These are phyloP conservation scores for Astur gentilis DNA, from an alignment of 2,113 vertebrate species.

Conservation along the genomic window DNA sequence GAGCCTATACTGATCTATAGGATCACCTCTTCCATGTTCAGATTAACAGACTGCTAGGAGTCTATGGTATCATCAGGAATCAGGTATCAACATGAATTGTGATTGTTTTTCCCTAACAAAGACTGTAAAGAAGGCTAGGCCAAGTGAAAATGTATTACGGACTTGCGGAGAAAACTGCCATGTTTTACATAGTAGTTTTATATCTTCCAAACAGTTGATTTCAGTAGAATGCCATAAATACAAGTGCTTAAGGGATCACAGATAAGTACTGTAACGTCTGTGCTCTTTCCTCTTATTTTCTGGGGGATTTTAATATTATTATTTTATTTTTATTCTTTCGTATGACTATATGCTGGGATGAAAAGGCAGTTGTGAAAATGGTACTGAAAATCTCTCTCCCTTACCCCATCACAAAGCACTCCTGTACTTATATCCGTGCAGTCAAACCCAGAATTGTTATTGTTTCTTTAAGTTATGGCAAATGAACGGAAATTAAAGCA, in stretches of 20 bases:
- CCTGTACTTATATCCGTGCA: accelerated
- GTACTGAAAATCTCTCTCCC: background rate
- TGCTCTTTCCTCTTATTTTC: background rate
- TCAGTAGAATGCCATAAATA: background rate
- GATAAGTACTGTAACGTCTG: background rate
- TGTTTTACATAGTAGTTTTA: background rate
- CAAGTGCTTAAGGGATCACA: background rate
- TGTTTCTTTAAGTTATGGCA: background rate
- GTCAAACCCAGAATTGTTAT: background rate
- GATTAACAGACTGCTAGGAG: background rate
- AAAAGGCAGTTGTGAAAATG: background rate
- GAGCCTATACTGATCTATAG: background rate
- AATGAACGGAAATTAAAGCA: background rate
- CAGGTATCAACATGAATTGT: background rate
- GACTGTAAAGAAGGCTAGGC: background rate
- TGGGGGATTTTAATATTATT: background rate
- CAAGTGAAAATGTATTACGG: background rate
- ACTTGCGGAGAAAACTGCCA: background rate
- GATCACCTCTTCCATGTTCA: background rate
- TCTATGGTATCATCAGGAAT: background rate
- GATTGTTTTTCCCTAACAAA: background rate
- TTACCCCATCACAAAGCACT: background rate
- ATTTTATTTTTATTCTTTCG: background rate
- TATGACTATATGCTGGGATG: background rate
- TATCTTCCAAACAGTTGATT: background rate